Percentiles rank a stretch among this genome's conserved stretches.
phyloP scores from a whole-genome alignment of 2,888 invertebrate species.

The Thymelicus acteon region DNA sequence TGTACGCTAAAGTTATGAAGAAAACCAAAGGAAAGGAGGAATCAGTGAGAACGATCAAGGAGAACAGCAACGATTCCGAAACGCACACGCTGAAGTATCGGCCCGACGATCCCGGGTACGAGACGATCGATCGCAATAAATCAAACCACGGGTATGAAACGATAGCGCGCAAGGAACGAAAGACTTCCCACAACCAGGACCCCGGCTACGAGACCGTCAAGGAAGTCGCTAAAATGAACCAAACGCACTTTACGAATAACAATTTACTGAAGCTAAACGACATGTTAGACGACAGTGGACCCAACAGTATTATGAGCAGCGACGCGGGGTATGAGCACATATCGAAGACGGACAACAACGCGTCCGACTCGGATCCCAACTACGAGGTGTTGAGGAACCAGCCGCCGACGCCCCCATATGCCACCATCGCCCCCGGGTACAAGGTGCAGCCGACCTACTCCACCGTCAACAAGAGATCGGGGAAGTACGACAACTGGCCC shows the following conservation, averaged over 20 bases:
- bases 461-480: constrained; percentile 83
- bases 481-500: constrained; percentile 81
- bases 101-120: constrained; percentile 79
- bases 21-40: constrained; percentile 84
- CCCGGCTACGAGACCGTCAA: constrained; percentile 88
- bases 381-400: constrained; percentile 90
- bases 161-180: constrained; percentile 73
- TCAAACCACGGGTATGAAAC: constrained; percentile 87
- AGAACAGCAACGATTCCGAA: constrained; percentile 55
- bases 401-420: constrained; percentile 78
- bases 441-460: constrained; percentile 82
- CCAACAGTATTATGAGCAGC: constrained; percentile 85
- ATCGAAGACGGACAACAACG: constrained; percentile 72
- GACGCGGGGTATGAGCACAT: constrained; percentile 92
- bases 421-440: constrained; percentile 75
- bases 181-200: constrained; percentile 78
- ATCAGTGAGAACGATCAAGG: constrained; percentile 60
- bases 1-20: constrained; percentile 95
- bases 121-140: constrained; percentile 78
- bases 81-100: constrained; percentile 60
- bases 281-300: constrained; percentile 78
- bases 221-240: constrained; percentile 63
- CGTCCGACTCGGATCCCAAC: constrained; percentile 89
- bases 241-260: constrained; percentile 62
- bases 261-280: constrained; percentile 67